Evolutionary conservation across 2,888 invertebrate genomes (phyloP).

Genomic region (Drosophila incognita): DNA sequence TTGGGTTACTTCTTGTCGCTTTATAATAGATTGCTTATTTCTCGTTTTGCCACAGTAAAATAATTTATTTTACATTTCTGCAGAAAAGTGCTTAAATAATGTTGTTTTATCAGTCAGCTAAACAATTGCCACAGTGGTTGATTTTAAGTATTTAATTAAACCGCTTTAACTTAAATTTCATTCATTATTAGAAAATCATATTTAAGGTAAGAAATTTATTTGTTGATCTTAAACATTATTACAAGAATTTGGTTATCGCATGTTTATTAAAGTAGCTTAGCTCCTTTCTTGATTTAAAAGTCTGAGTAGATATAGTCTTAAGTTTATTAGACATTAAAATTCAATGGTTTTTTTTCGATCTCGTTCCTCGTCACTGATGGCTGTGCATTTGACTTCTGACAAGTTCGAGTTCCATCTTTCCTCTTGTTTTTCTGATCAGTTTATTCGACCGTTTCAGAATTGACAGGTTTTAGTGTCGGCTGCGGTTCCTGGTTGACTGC

Average conservation of each 20-base stretch:
- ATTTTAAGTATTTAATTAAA: background rate
- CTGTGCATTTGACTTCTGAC: slow-evolving; percentile 7
- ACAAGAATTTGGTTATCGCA: background rate
- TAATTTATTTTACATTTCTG: slow-evolving; percentile 38
- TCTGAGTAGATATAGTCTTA: background rate
- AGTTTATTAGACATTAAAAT: background rate
- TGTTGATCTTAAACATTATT: background rate
- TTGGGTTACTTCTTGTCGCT: slow-evolving; percentile 35
- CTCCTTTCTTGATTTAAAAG: background rate
- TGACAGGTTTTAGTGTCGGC: slow-evolving; percentile 42
- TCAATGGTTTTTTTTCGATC: background rate
- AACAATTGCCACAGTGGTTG: slow-evolving; percentile 10
- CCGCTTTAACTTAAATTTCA: background rate
- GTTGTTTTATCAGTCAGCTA: background rate
- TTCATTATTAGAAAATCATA: background rate
- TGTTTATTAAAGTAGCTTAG: background rate
- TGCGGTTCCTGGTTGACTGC: slow-evolving; percentile 7
- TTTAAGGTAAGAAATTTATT: no score
- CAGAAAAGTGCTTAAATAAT: slow-evolving; percentile 37
- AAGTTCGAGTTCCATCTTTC: slow-evolving; percentile 16
- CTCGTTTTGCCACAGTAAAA: slow-evolving; percentile 39
- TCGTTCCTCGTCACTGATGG: background rate
- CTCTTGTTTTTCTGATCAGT: slow-evolving; percentile 30
- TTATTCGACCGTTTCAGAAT: slow-evolving; percentile 47
- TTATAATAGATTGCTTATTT: slow-evolving; percentile 61